These are phyloP conservation scores for Eurystomus glaucurus DNA, from an alignment of 2,797 vertebrate species.

Conservation along the genomic window DNA sequence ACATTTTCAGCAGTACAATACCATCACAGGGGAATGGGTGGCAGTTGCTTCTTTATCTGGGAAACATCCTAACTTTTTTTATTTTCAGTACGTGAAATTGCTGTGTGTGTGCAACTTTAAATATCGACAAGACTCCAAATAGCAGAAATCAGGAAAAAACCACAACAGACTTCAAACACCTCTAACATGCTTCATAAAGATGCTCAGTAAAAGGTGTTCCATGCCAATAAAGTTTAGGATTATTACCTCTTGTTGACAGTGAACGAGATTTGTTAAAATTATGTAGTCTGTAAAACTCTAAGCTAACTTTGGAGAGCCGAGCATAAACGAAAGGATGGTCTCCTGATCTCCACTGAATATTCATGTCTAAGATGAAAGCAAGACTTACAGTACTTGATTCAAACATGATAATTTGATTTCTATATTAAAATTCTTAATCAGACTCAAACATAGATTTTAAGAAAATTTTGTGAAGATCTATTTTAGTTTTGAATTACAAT, in stretches of 20 bases:
- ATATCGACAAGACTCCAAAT: neutral
- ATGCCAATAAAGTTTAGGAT: neutral
- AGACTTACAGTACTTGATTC: neutral
- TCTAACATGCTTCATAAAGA: neutral
- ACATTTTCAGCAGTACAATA: neutral
- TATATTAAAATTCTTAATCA: neutral
- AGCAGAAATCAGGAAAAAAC: neutral
- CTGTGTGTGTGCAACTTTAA: neutral
- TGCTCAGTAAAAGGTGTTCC: neutral
- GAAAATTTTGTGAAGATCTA: neutral
- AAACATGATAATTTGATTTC: neutral
- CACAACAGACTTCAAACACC: neutral
- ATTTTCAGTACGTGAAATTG: neutral
- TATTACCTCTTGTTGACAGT: neutral
- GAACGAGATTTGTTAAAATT: neutral
- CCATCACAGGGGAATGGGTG: rapidly evolving
- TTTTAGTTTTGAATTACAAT: neutral
- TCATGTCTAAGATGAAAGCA: neutral
- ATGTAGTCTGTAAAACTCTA: neutral
- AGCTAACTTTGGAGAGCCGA: neutral
- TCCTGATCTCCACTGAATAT: neutral
- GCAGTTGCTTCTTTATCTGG: neutral
- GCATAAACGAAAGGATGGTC: neutral
- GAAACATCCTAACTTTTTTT: neutral
- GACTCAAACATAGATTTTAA: neutral